Base-by-base conservation (phyloP, 1,140 invertebrate species). In the Parasteatoda tepidariorum region DNA sequence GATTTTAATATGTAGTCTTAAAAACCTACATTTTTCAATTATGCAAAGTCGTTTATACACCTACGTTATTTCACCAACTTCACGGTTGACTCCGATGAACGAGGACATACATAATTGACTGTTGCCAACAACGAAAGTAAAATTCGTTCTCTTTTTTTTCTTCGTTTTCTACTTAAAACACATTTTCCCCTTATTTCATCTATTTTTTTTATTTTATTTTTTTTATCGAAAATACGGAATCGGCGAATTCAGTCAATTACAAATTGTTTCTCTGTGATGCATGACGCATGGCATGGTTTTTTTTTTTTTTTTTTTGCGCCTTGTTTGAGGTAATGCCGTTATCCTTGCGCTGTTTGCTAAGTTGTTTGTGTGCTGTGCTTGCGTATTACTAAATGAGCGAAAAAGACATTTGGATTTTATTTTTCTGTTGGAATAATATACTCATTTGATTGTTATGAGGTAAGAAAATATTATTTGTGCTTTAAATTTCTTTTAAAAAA, bases 211-310 rank as follows among this genome's bases (percentile, higher is more conserved):
- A 3, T 6, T 33, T 31, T 33, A 22, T 13, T 26, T 18, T 74
- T 74, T 74, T 74, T 74, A 61, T 61, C 71, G 55, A 61, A 74
- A 74, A 74, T 38, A 55, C 71, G 71, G 71, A 74, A 74, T 74
- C 55, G 55, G 6, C 22, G 6, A 54, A 55, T 3, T 34, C 68
- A 59, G 24, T 59, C 57, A 26, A 6, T 24, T n/a, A 26, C 38
- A 59, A n/a, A 59, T 59, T 22, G 57, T 57, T n/a, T n/a, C 28
- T 34, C 22, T 41, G 6, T 28, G 24, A 74, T n/a, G 55, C 71
- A 55, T 30, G 31, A 74, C 71, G 18, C 7, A 13, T 74, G 71
- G 71, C 71, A 74, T 55, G 41, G 24, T 61, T 74, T 61, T 61
- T 2, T 11, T 48, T 9, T 48, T n/a, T n/a, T n/a, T n/a, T n/a